Base-by-base conservation (phyloP, 2,888 invertebrate species). In the Nineta flava region DNA sequence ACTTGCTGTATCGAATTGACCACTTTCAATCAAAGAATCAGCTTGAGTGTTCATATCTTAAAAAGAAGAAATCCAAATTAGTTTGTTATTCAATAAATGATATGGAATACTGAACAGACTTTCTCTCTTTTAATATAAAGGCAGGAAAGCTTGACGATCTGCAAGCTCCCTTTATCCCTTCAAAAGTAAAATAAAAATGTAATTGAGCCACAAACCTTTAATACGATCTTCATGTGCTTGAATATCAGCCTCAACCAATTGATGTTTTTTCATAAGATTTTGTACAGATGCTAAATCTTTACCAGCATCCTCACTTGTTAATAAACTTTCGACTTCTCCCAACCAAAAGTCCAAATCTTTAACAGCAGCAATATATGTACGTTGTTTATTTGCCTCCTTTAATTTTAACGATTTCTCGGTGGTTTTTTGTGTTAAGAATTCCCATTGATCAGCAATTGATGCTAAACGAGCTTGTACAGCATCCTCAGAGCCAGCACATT, bases 261-360 rank as follows among this genome's bases (percentile, higher is more conserved):
- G 95, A 68, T 97, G 97, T 62, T 95, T 94, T 75, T 96, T 95
- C 80, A 96, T 91, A 56, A 99, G 76, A 69, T 99, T 97, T 74
- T 99, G 97, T 21, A 97, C 97, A 0, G 95, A 94, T 1, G 95
- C 93, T 57, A 99, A 74, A 71, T 99, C 99, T 68, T 96, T 97
- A 55, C 97, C 97, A 45, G 93, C 87, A 70, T 97, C 97, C 65
- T 97, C 96, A 31, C 91, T 92, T 2, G 92, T 92, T 58, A 97
- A 68, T 54, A 97, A 72, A 65, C 92, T 92, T 65, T 96, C 96
- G 53, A 96, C 95, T 77, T 99, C 97, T 59, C 97, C 97, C 50
- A 99, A 81, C 99, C 99, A 99, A 73, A 99, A 99, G 72, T 99
- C 99, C 56, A 99, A 79, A 71, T 99, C 99, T 70, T 99, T 99